These are phyloP conservation scores for Poliocrania exsul DNA, from an alignment of 2,797 vertebrate species.

Conservation along the genomic window DNA sequence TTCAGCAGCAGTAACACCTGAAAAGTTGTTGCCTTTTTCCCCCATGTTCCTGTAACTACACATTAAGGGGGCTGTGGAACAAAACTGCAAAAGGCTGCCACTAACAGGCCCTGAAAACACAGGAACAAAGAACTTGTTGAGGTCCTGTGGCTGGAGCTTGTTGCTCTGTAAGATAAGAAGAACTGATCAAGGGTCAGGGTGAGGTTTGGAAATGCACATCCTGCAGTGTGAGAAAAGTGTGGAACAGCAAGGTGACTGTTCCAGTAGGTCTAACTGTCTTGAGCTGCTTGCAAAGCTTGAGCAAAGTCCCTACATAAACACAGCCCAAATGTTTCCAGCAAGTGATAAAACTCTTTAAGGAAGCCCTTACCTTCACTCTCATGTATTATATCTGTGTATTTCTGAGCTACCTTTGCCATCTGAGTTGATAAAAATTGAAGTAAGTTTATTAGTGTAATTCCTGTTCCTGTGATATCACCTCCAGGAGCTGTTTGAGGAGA, in stretches of 20 bases:
- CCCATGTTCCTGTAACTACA: background rate
- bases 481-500: background rate
- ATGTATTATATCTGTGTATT: background rate
- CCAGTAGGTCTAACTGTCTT: background rate
- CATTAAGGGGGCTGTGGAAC: background rate
- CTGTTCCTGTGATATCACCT: background rate
- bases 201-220: background rate
- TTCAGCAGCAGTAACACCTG: background rate
- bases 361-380: background rate
- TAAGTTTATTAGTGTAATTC: background rate
- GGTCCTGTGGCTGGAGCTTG: background rate
- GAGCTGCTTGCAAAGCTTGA: background rate
- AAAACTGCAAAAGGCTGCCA: background rate
- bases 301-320: background rate
- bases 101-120: background rate
- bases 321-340: background rate
- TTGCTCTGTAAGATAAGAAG: background rate
- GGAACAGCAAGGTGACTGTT: background rate
- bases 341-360: background rate
- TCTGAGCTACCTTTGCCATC: background rate
- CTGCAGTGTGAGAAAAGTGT: background rate
- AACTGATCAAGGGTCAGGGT: background rate
- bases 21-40: background rate
- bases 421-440: background rate
- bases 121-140: background rate